Conservation (phyloP, 2,113 vertebrate genomes). For the Ammodytes dubius region DNA sequence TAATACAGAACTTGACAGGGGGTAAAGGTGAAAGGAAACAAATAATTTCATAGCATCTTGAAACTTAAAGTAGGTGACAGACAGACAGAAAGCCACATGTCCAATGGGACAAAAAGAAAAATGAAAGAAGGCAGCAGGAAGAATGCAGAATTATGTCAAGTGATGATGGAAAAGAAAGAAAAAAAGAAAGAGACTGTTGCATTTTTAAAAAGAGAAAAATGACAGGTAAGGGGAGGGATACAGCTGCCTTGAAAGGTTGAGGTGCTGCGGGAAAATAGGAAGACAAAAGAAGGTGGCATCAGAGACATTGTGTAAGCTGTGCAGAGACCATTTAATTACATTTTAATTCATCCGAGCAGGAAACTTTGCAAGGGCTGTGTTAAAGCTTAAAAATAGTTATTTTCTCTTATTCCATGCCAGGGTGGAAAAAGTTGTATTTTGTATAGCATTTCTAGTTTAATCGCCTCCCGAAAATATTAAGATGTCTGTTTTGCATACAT, state of each 20-base stretch:
- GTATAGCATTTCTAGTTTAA: too few species aligned
- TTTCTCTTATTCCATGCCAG: too few species aligned
- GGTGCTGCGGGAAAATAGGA: neutral
- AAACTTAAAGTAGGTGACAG: neutral
- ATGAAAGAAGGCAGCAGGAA: too few species aligned
- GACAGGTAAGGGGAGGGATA: neutral
- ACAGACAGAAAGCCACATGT: neutral
- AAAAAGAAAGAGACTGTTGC: too few species aligned
- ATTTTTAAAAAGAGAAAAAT: neutral
- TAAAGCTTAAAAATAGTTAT: neutral
- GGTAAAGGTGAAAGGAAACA: neutral
- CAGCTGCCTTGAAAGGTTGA: neutral
- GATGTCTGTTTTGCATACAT: neutral
- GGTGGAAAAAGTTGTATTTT: too few species aligned
- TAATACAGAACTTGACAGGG: neutral
- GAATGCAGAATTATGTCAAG: neutral
- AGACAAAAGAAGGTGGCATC: neutral
- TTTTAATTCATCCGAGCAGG: neutral
- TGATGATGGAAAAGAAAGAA: neutral
- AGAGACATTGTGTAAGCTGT: neutral
- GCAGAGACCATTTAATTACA: neutral
- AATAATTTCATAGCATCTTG: neutral
- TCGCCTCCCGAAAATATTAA: too few species aligned
- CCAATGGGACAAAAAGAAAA: neutral
- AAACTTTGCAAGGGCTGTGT: constrained; percentile 2